Base-by-base conservation (phyloP, 1,140 invertebrate genomes). In the Hylaeus volcanicus region DNA sequence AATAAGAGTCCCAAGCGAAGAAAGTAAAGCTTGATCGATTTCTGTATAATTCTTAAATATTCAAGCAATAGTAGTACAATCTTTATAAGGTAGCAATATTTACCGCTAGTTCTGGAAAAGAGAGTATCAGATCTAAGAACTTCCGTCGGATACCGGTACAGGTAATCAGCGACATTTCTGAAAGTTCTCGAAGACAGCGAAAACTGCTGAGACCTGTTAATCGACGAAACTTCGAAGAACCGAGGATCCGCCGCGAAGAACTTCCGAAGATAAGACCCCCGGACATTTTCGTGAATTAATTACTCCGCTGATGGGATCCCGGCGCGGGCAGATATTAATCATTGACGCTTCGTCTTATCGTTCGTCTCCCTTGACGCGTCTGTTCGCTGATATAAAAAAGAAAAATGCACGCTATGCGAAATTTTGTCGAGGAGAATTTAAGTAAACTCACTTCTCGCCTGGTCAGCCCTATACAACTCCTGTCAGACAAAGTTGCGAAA, bases 141-240 rank as follows among this genome's bases (percentile, higher is more conserved):
- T 9, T 14, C 11, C 53, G 53, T 14, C 6, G 53, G 53, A 4
- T 14, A 9, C 53, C 9, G 12, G 53, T 15, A 15, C 14, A 8
- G 55, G 55, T 66, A 66, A 66, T 48, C 63, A 79, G 56, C 61
- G 56, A 60, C 61, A 51, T 61, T 65, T 41, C 56, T 39, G 58
- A 39, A 85, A 81, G 56, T 85, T 74, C 53, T 55, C 53, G 8
- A 15, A 60, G 84, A 78, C 77, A 82, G 68, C 64, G 84, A 82
- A 86, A 86, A 86, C 78, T 84, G 83, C 84, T 85, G 83, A 86
- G 83, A 61, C 79, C 83, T 72, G 83, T 82, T 86, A 85, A 85
- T 86, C 73, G 83, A 68, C 63, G 84, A 85, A 85, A 86, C 81
- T 86, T 86, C 48, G 74, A 71, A 65, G 68, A 82, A 77, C 75